Percentiles rank a stretch among this genome's conserved stretches.
phyloP scores from a whole-genome alignment of 2,113 vertebrate genomes.

The Nestor notabilis region DNA sequence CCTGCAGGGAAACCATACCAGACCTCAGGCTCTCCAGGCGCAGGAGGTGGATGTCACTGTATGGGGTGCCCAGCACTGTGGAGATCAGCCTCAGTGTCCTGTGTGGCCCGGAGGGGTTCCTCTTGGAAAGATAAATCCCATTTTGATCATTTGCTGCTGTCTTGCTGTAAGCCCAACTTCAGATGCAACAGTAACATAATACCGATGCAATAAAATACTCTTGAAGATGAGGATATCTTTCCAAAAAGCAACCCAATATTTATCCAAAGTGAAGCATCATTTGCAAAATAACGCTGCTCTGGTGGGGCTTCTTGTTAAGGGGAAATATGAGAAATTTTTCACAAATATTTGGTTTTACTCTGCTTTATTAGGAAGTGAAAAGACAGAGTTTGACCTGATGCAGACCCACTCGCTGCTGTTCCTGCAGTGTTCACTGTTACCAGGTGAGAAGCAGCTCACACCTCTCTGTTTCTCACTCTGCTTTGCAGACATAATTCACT shows the following conservation, averaged over 20 bases:
- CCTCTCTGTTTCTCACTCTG: background rate
- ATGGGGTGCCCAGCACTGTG: fast-evolving
- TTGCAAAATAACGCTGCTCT: background rate
- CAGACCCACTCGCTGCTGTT: fast-evolving
- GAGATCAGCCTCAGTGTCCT: background rate
- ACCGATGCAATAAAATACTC: background rate
- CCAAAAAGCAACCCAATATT: background rate
- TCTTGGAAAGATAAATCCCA: background rate
- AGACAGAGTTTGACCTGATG: fast-evolving
- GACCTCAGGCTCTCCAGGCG: background rate
- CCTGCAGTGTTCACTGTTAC: fast-evolving
- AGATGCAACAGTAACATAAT: fast-evolving
- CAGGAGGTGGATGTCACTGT: background rate
- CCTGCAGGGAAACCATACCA: fast-evolving
- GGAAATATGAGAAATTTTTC: background rate
- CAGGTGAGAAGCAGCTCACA: background rate
- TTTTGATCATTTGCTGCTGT: background rate
- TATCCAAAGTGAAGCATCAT: background rate
- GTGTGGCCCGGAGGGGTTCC: background rate
- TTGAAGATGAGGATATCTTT: background rate
- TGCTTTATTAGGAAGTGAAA: background rate
- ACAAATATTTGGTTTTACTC: background rate
- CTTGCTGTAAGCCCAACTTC: background rate
- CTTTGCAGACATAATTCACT: background rate
- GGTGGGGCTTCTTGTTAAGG: background rate